Base-by-base conservation (phyloP, 2,113 vertebrate genomes). In the Bubo blakistoni region DNA sequence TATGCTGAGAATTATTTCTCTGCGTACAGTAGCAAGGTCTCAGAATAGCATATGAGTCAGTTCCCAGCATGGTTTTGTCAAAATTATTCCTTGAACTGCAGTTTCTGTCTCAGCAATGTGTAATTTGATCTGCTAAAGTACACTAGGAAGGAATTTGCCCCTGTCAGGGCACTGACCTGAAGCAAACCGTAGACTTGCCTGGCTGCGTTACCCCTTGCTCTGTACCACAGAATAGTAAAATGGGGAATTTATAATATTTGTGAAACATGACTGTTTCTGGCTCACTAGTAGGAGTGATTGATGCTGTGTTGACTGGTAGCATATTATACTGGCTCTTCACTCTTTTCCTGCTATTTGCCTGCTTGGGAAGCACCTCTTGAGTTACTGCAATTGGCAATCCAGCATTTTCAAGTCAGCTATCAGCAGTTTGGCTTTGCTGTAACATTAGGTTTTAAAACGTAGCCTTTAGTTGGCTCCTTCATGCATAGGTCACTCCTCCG, bases 31-130 rank as follows among this genome's bases (percentile, higher is more conserved):
- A 36, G 29, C 3, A 2, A 84, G 59, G 7, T 76, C 86, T 94
- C 76, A 79, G 92, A 90, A 93, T 80, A 95, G 80, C 69, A 32
- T 51, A 76, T 71, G 80, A 94, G 88, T 92, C 86, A 81, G 63
- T 95, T 96, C 91, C 81, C 73, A 94, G 91, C 47, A 38, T 10
- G 69, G 65, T 63, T 93, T 91, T 92, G 65, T 69, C 67, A 76
- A 34, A 55, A 21, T 78, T 88, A 32, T 78, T 92, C 51, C 83
- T 72, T 54, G 30, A 67, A 69, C 61, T 93, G 61, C 61, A 84
- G 76, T 21, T 86, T 83, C 29, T 61, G 7, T 74, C 76, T 95
- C 49, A 84, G 86, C 82, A 78, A 27, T 42, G 49, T 69, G 74
- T 46, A 14, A 13, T 74, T 32, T 57, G 51, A 52, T 55, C 49